Evolutionary conservation across 2,888 invertebrate genomes (phyloP), one percentile per base, ranked within the genome.

Genomic region (Liposcelis brunnea): DNA sequence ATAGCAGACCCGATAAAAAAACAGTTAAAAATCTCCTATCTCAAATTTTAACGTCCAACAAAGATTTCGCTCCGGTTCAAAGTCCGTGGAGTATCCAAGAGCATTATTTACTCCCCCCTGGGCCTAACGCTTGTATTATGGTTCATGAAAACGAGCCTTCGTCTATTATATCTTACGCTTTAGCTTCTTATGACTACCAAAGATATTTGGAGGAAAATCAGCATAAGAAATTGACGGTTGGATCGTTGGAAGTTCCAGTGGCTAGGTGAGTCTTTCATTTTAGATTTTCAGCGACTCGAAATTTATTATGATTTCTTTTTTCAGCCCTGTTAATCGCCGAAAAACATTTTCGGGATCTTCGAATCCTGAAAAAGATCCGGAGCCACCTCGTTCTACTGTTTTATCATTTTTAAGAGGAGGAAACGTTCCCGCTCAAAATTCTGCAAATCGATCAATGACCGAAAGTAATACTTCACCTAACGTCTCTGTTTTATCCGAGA

Each of bases 91-190:
- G 71, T 11, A 53, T 67, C 1, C 71, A 74, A 50, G 84, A 86
- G 56, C 85, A 87, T 61, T 72, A 80, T 55, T 66, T 75, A 4
- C 59, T 83, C 16, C 74, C 77, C 0, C 55, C 69, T 14, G 76
- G 77, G 49, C 63, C 55, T 31, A 51, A 55, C 45, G 66, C 76
- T n/a, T 76, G 77, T 1, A 64, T 81, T n/a, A 69, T 80, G 2
- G 80, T 89, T 1, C 77, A 78, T 53, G 86, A 87, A 58, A 73
- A 71, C 34, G 85, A 89, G 60, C 77, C 80, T 0, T 83, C 85
- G 51, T 87, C 86, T 0, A 79, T 90, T 44, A 82, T 91, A 48
- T 84, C 89, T 0, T 86, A 84, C 57, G 76, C 84, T 1, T 63
- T 91, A 16, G 77, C 77, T 48, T 80, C 80, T 0, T 61, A 62